Percentiles rank a stretch among this genome's conserved stretches.
Conservation (phyloP, 2,797 vertebrate species). For the Morus bassanus region DNA sequence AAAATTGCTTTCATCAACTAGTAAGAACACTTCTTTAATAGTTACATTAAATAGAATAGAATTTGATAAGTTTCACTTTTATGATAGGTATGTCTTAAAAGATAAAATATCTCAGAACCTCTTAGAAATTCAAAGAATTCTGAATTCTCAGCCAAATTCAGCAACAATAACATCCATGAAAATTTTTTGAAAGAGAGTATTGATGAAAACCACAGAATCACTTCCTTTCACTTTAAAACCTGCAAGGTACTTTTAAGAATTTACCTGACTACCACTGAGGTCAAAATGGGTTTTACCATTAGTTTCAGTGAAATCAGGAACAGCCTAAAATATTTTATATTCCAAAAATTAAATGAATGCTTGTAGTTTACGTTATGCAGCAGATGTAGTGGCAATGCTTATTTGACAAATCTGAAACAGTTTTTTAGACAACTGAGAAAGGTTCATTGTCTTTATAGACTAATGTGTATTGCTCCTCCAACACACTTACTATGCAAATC, state of each 20-base stretch:
- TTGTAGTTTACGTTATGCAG: neutral
- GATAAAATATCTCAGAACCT: neutral
- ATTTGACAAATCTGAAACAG: neutral
- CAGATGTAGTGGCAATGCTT: neutral
- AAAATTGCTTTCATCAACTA: neutral
- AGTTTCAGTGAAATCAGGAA: neutral
- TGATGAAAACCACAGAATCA: neutral
- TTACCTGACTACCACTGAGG: neutral
- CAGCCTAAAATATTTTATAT: neutral
- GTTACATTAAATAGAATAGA: neutral
- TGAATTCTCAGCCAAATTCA: neutral
- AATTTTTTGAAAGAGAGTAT: neutral
- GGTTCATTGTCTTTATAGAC: neutral
- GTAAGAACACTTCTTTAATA: neutral
- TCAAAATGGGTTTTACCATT: neutral
- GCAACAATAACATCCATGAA: neutral
- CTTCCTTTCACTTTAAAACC: neutral
- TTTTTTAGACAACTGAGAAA: neutral
- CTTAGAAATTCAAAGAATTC: neutral
- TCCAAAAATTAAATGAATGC: neutral
- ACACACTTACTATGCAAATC: neutral
- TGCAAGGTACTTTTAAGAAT: neutral
- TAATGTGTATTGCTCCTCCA: neutral
- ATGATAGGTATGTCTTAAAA: neutral
- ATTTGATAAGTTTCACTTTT: neutral